Base-by-base conservation (phyloP, 2,888 invertebrate species). In the Linnaemya tessellans region DNA sequence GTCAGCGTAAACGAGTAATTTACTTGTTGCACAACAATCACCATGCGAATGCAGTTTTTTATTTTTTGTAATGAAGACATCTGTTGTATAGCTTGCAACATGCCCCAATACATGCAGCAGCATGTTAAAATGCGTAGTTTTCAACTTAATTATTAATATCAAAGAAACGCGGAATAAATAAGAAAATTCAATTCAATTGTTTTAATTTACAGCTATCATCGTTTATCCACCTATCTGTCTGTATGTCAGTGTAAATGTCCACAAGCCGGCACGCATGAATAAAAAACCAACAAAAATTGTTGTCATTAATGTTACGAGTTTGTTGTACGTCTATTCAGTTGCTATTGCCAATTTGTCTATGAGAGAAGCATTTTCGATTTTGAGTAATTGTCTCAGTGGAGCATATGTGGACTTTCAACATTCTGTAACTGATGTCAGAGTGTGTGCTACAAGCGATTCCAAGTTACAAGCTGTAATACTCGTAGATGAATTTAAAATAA, bases 141-240 rank as follows among this genome's bases (percentile, higher is more conserved):
- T 58, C 41, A 80, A 80, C 73, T 80, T 74, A 80, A 80, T 80
- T 74, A 67, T 46, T 51, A 67, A 65, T 58, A 58, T 20, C 38
- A 58, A 46, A 68, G 49, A 68, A 38, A 18, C 4, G n/a, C 22
- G 38, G 35, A 22, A 62, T 35, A 73, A 35, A 41, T 46, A 35
- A 20, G 38, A 49, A 46, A 49, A 30, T 62, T 25, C 38, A 70
- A 62, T 70, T 60, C 51, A 70, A 62, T 70, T 62, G 68, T 67
- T 62, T 9, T 18, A 30, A 18, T 20, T 65, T 77, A 15, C n/a
- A 35, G 13, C 30, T 4, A 18, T 9, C 35, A 18, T 60, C 58
- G 35, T 18, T n/a, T n/a, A n/a, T n/a, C n/a, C n/a, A n/a, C n/a
- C 18, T 10, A 18, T 60, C 58, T 1, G 30, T 58, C 5, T 11